phyloP scores from a whole-genome alignment of 2,888 invertebrate species.

The Stenodera caucasica region DNA sequence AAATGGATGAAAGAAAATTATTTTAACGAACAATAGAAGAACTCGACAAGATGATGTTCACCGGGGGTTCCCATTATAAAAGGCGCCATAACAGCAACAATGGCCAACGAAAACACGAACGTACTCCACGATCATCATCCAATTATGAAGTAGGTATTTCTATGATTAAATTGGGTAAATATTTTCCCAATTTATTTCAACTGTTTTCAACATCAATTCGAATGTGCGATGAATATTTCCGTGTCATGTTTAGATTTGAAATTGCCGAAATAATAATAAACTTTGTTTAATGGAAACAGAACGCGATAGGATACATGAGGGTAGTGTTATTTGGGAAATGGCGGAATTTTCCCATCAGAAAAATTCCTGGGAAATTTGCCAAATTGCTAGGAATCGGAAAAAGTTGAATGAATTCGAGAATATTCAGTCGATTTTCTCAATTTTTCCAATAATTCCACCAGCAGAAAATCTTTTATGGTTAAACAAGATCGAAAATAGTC shows the following conservation, averaged over 20 bases:
- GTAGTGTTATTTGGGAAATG: neutral
- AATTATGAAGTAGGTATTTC: neutral
- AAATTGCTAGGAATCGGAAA: neutral
- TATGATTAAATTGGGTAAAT: neutral
- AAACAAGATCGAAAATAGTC: neutral
- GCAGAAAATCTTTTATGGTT: too few relatives aligned
- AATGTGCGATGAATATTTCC: conserved; percentile 14
- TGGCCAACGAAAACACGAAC: conserved; percentile 48
- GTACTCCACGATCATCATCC: conserved; percentile 16
- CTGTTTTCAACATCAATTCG: too few relatives aligned
- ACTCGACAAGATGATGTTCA: conserved; percentile 67
- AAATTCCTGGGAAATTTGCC: neutral
- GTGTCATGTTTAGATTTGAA: conserved; percentile 15
- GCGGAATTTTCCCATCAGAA: neutral
- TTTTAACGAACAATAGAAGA: conserved; percentile 13
- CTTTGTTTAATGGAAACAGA: neutral
- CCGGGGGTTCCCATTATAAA: conserved; percentile 66
- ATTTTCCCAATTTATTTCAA: too few relatives aligned
- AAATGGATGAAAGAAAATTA: too few relatives aligned
- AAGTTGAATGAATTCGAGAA: neutral
- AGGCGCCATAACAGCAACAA: conserved; percentile 55
- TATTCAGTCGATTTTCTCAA: too few relatives aligned
- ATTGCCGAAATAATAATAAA: conserved; percentile 12
- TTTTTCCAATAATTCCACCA: too few relatives aligned
- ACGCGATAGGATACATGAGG: neutral